phyloP scores from a whole-genome alignment of 2,797 vertebrate species.

The Argya squamiceps region DNA sequence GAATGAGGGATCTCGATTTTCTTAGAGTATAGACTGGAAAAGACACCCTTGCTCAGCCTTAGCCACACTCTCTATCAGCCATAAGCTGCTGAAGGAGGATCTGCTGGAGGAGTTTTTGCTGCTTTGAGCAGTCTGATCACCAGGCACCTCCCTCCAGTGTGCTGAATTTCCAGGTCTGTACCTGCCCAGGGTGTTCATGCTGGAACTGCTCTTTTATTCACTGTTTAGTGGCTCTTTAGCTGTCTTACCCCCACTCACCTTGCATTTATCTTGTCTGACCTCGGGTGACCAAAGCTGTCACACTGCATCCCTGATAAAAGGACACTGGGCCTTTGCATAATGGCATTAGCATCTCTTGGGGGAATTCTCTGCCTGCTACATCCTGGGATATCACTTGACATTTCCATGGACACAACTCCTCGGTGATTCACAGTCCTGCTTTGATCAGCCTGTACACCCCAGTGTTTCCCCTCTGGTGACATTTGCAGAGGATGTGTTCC shows the following conservation, averaged over 20 bases:
- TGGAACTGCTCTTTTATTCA: not conserved
- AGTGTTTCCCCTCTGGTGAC: conserved; percentile 9
- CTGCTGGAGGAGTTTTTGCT: not conserved
- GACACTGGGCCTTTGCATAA: not conserved
- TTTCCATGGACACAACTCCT: conserved; percentile 47
- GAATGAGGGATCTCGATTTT: not conserved
- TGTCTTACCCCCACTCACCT: not conserved
- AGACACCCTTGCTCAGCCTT: not conserved
- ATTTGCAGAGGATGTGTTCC: conserved; percentile 52
- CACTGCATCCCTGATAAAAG: not conserved
- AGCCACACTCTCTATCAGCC: not conserved
- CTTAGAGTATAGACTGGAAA: not conserved
- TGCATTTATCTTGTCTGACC: conserved; percentile 8
- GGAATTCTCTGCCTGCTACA: conserved; percentile 11
- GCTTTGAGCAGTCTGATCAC: not conserved
- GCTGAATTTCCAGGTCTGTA: not conserved
- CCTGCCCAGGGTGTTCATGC: too few species aligned
- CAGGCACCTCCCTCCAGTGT: not conserved
- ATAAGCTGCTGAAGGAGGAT: not conserved
- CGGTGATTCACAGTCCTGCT: conserved; percentile 23
- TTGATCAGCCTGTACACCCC: conserved; percentile 48
- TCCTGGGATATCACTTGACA: conserved; percentile 19
- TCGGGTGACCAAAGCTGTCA: conserved; percentile 24
- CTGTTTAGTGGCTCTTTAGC: not conserved
- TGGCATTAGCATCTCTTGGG: not conserved